These are phyloP conservation scores for Drosophila koepferae DNA, from an alignment of 2,888 invertebrate species.

Conservation along the genomic window DNA sequence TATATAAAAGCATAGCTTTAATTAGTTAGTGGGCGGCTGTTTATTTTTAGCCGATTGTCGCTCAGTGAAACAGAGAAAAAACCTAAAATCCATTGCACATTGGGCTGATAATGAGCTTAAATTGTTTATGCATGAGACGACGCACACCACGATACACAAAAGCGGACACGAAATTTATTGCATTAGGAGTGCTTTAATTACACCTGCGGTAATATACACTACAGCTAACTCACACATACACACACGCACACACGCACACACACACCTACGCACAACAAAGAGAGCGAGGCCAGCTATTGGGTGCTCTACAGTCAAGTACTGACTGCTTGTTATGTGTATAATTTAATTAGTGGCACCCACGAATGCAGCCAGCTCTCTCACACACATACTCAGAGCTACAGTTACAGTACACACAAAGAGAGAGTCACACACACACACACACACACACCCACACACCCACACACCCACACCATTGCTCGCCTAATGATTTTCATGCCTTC, in stretches of 20 bases:
- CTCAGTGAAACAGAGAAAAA: background rate
- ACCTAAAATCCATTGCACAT: constrained; percentile 45
- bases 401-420: background rate
- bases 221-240: constrained; percentile 14
- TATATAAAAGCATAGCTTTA: constrained; percentile 38
- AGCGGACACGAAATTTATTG: constrained; percentile 65
- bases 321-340: constrained; percentile 63
- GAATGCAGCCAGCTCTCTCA: constrained; percentile 43
- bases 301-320: constrained; percentile 38
- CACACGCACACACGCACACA: background rate
- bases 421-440: constrained; percentile 14
- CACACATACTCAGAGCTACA: constrained; percentile 6
- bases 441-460: constrained; percentile 17
- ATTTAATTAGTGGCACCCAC: constrained; percentile 77
- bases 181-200: constrained; percentile 74
- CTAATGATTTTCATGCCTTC: constrained; percentile 78
- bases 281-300: constrained; percentile 1
- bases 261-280: constrained; percentile 11
- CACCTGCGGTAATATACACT: constrained; percentile 66
- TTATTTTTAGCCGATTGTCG: constrained; percentile 13
- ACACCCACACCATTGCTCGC: constrained; percentile 17
- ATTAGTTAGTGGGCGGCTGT: constrained; percentile 49
- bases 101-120: constrained; percentile 61
- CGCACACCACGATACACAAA: constrained; percentile 15
- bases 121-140: constrained; percentile 61